Conservation (phyloP, 2,888 invertebrate species). For the Meloe dianella region DNA sequence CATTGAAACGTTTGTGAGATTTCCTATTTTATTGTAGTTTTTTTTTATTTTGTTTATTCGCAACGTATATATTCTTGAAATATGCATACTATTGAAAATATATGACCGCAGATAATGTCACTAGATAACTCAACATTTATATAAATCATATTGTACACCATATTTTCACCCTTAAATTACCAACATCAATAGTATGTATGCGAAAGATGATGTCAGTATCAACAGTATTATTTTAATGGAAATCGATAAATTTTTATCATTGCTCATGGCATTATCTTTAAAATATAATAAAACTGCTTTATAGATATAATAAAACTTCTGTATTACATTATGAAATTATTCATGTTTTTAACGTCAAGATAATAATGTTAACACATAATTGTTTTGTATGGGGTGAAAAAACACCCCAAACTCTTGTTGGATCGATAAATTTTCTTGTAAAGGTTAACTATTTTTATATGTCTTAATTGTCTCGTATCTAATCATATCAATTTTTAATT, state of each 20-base stretch:
- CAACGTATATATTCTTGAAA: background rate
- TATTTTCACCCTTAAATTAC: background rate
- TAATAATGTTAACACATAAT: background rate
- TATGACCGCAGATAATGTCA: background rate
- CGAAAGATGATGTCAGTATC: background rate
- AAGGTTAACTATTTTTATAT: background rate
- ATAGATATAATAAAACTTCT: background rate
- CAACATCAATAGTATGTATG: slow-evolving; percentile 1
- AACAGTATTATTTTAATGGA: background rate
- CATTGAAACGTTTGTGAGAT: background rate
- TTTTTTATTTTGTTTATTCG: background rate
- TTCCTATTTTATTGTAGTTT: background rate
- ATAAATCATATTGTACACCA: background rate
- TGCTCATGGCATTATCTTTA: background rate
- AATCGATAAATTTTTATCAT: background rate
- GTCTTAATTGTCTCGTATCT: background rate
- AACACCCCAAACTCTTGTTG: background rate
- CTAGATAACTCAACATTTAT: background rate
- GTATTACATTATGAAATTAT: background rate
- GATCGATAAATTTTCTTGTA: background rate
- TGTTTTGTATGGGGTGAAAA: background rate
- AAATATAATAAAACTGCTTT: background rate
- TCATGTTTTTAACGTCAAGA: background rate
- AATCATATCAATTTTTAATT: background rate
- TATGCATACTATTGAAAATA: background rate